These are phyloP conservation scores for Teleogryllus occipitalis DNA, from an alignment of 1,140 invertebrate genomes.

Conservation along the genomic window DNA sequence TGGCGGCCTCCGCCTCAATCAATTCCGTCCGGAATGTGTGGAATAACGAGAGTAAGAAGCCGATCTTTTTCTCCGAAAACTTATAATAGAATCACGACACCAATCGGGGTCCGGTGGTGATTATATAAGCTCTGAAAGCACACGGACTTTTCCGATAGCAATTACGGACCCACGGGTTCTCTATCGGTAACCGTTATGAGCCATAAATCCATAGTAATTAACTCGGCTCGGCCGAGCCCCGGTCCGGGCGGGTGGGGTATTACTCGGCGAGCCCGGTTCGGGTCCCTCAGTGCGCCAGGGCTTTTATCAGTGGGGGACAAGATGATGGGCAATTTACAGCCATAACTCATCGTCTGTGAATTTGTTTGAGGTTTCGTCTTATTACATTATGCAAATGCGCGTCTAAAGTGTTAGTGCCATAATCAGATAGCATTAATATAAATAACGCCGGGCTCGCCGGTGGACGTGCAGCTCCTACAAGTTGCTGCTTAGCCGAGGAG, in stretches of 20 bases:
- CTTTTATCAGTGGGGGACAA: neutral
- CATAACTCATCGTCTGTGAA: conserved; percentile 4
- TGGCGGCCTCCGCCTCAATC: neutral
- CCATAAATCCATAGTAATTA: conserved; percentile 1
- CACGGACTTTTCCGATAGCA: neutral
- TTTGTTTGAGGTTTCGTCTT: conserved; percentile 4
- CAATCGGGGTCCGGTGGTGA: neutral
- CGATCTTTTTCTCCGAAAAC: neutral
- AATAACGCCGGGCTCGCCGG: neutral
- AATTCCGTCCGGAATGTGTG: neutral
- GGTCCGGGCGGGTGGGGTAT: neutral
- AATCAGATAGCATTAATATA: conserved; percentile 6
- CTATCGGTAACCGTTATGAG: conserved; percentile 3
- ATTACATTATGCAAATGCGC: conserved; percentile 4
- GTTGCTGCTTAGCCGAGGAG: neutral
- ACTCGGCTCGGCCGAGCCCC: neutral
- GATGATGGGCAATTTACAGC: neutral
- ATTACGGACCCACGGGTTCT: neutral
- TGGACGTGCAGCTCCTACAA: neutral
- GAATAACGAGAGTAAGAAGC: neutral
- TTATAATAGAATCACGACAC: neutral
- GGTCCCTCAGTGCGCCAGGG: neutral
- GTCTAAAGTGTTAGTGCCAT: conserved; percentile 4
- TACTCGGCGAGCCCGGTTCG: neutral
- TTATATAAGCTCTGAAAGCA: neutral